phyloP scores from a whole-genome alignment of 64 coral and sea anemone species.

The Montipora foliosa region DNA sequence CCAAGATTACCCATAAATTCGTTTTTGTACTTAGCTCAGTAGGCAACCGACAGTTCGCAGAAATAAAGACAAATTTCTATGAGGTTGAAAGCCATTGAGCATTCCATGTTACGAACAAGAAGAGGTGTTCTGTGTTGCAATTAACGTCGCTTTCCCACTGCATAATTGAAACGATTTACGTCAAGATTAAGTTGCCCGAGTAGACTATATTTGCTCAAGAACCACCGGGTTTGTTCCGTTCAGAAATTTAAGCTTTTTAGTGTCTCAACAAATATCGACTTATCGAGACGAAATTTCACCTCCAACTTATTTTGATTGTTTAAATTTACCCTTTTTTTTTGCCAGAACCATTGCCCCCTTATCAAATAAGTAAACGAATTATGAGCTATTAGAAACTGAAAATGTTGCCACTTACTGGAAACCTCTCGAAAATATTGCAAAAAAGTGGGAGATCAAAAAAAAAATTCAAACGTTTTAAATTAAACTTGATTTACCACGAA shows the following conservation, averaged over 20 bases:
- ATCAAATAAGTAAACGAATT: background rate
- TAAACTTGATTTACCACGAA: background rate
- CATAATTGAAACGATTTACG: background rate
- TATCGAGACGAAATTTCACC: too few relatives aligned
- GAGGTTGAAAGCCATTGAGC: background rate
- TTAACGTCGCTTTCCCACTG: background rate
- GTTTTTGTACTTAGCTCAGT: background rate
- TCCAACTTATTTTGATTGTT: too few relatives aligned
- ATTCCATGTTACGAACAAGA: too few relatives aligned
- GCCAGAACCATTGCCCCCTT: background rate
- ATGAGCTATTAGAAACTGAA: constrained; percentile 1
- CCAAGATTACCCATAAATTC: background rate
- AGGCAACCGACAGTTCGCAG: background rate
- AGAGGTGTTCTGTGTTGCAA: background rate
- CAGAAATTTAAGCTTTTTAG: background rate
- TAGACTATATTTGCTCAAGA: background rate
- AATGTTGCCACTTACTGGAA: too few relatives aligned
- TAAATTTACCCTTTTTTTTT: background rate
- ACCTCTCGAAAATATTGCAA: background rate
- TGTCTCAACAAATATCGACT: too few relatives aligned
- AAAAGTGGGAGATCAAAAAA: background rate
- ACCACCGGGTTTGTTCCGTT: too few relatives aligned
- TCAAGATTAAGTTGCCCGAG: background rate
- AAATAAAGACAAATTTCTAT: background rate
- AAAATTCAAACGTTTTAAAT: background rate